Evolutionary conservation across 2,113 vertebrate species (phyloP), one percentile per base, ranked within the genome.

Genomic region (Irena cyanogastra): DNA sequence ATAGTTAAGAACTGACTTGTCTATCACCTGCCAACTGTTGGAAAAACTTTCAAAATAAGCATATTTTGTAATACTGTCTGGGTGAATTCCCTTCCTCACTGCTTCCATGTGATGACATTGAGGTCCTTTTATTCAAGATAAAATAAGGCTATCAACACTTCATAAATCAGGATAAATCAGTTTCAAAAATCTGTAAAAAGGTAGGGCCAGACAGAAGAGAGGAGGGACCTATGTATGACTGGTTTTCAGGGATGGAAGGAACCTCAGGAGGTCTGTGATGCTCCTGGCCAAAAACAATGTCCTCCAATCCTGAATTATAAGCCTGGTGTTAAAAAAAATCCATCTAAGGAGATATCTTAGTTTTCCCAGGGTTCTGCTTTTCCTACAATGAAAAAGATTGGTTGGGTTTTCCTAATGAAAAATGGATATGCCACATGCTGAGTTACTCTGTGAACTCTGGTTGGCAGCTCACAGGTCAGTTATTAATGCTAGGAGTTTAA

Each of bases 121-220:
- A 60, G 35, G n/a, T 85, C 16, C 31, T 76, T 91, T 85, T 69
- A 65, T 61, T 90, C 16, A 35, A 53, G 31, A 41, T 65, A 63
- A 79, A 93, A 61, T 72, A 50, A 30, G 37, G 41, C 49, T 80
- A 52, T 69, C 37, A 68, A 39, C 4, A 45, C 28, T 31, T 71
- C 19, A 75, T 42, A 54, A 39, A 72, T 76, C 15, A 76, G 24
- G 42, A 28, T 82, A 82, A 75, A 79, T 76, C 13, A 2, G 10
- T 79, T 90, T 75, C 35, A 83, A 41, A 95, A 92, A 37, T 75
- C 53, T 80, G 5, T 86, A 44, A 79, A 80, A 79, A 79, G 35
- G 7, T 52, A 53, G 47, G 19, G 19, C 20, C 9, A 45, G 14
- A 15, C 31, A 61, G 54, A 75, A 64, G 45, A 79, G 41, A 45